Conservation (phyloP, 2,113 vertebrate genomes). For the Pomatorhinus ruficollis region DNA sequence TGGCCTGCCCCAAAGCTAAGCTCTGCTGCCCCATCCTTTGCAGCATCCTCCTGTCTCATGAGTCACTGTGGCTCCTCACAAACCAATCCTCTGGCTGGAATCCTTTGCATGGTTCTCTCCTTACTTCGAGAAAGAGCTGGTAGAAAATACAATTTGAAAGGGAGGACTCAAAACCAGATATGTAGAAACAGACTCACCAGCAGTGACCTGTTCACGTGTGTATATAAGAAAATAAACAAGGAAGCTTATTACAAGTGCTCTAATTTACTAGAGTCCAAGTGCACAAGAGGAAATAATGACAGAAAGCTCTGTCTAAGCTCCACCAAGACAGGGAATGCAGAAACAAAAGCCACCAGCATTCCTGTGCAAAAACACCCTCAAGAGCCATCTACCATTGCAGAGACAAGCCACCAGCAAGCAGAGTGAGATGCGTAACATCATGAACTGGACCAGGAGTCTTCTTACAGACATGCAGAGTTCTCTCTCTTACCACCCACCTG, state of each 20-base stretch:
- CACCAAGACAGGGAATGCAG: neutral
- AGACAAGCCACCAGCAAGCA: neutral
- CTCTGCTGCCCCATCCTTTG: neutral
- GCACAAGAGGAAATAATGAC: neutral
- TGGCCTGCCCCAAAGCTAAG: neutral
- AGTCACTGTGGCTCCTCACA: neutral
- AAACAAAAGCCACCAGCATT: neutral
- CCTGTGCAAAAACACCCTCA: neutral
- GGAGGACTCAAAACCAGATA: neutral
- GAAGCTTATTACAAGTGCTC: neutral
- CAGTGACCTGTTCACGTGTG: neutral
- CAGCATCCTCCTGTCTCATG: neutral
- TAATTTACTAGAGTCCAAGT: neutral
- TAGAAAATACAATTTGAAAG: neutral
- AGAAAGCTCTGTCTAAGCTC: neutral
- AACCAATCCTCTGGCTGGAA: neutral
- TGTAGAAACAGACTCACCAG: neutral
- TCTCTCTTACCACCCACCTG: neutral
- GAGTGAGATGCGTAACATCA: accelerated
- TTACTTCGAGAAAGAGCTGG: neutral
- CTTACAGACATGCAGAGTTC: neutral
- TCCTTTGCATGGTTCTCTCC: neutral
- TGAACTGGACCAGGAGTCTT: neutral
- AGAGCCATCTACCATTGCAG: neutral
- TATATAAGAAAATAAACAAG: neutral